Evolutionary conservation across 1,140 invertebrate species (phyloP).

Genomic region (Bilobella aurantiaca): DNA sequence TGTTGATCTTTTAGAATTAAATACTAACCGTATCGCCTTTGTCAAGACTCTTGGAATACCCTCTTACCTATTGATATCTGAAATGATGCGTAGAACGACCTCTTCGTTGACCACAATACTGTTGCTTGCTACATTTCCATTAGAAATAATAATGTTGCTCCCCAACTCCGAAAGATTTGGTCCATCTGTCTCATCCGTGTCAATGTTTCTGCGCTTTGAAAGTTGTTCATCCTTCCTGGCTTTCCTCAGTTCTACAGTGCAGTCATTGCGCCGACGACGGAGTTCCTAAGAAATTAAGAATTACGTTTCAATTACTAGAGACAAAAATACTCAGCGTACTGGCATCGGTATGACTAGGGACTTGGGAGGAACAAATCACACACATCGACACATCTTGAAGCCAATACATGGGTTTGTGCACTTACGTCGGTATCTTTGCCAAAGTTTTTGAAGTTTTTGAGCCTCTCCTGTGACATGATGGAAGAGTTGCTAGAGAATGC

Average conservation of each 20-base stretch:
- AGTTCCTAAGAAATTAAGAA: constrained; percentile 55
- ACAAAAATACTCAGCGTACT: too few species aligned
- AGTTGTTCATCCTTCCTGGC: constrained; percentile 89
- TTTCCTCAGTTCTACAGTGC: constrained; percentile 81
- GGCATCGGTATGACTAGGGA: not conserved
- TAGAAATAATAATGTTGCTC: not conserved
- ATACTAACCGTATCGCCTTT: too few species aligned
- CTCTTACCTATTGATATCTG: constrained; percentile 21
- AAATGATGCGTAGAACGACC: constrained; percentile 12
- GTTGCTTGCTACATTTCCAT: not conserved
- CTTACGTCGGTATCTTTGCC: constrained; percentile 43
- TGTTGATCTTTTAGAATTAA: too few species aligned
- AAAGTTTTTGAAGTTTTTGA: constrained; percentile 42
- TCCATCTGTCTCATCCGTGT: constrained; percentile 40
- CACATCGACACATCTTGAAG: too few species aligned
- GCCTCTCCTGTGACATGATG: constrained; percentile 33
- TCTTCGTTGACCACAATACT: constrained; percentile 1
- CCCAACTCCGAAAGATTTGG: not conserved
- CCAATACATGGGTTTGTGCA: not conserved
- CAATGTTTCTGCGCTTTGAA: constrained; percentile 83
- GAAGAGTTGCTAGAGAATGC: too few species aligned
- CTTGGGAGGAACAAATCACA: too few species aligned
- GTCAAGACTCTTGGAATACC: too few species aligned
- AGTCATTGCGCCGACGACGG: constrained; percentile 72
- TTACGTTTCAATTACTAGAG: too few species aligned